Percentiles rank a stretch among this genome's conserved stretches.
Conservation (phyloP, 2,797 vertebrate species). For the Megalops cyprinoides region DNA sequence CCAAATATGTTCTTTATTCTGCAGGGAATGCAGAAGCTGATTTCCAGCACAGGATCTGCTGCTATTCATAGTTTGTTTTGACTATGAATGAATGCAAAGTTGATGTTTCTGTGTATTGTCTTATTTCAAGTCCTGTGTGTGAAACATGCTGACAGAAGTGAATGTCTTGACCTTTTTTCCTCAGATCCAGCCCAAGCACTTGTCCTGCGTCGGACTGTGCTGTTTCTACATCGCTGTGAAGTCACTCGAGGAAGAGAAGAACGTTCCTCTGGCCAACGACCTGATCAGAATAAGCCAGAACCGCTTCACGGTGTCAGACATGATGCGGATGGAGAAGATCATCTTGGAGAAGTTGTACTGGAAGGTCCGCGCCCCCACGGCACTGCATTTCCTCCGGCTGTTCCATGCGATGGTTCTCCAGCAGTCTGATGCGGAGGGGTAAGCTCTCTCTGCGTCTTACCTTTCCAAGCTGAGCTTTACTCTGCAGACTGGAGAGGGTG, state of each 20-base stretch:
- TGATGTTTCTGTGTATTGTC: too few species aligned
- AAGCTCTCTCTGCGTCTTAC: slow-evolving; percentile 39
- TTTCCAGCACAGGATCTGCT: too few species aligned
- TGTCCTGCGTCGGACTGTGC: slow-evolving; percentile 92
- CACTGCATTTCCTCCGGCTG: slow-evolving; percentile 86
- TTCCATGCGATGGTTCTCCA: slow-evolving; percentile 81
- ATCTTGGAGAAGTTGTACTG: slow-evolving; percentile 90
- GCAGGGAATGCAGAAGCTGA: too few species aligned
- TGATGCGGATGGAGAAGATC: slow-evolving; percentile 98
- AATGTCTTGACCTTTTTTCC: slow-evolving; percentile 1
- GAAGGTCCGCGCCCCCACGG: slow-evolving; percentile 90
- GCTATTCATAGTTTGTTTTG: too few species aligned
- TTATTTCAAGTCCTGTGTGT: too few species aligned
- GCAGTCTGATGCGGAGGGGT: slow-evolving; percentile 84
- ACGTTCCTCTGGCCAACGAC: slow-evolving; percentile 87
- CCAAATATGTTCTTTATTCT: too few species aligned
- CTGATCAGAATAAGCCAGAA: slow-evolving; percentile 95
- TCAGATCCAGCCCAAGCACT: slow-evolving; percentile 93
- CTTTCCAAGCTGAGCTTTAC: not conserved
- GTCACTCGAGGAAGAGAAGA: slow-evolving; percentile 87
- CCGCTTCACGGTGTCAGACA: slow-evolving; percentile 90
- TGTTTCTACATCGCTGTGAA: slow-evolving; percentile 95
- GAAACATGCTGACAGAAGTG: not conserved
- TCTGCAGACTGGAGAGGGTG: slow-evolving; percentile 77
- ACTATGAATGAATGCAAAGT: too few species aligned